phyloP scores from a whole-genome alignment of 1,140 invertebrate species.

The Heliothis subflexa region DNA sequence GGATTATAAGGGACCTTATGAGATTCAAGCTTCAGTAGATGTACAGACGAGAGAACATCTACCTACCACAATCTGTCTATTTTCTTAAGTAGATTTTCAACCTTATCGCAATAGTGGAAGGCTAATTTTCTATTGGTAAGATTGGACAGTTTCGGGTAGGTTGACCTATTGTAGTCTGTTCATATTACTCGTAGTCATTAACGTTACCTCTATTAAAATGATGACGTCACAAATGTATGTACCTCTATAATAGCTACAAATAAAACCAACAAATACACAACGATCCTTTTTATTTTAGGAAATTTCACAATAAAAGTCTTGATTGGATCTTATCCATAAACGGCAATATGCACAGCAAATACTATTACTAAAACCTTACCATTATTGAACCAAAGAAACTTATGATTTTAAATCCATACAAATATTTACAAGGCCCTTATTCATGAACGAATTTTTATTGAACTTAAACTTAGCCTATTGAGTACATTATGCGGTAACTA shows the following conservation, averaged over 20 bases:
- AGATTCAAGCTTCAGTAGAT: slow-evolving; percentile 15
- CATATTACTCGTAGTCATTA: slow-evolving; percentile 4
- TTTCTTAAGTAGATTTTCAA: too few species aligned
- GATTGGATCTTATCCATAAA: slow-evolving; percentile 83
- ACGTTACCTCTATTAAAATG: not conserved
- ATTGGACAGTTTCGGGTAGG: too few species aligned
- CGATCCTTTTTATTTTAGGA: slow-evolving; percentile 80
- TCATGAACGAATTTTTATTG: slow-evolving; percentile 56
- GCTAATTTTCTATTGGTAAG: too few species aligned
- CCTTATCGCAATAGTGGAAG: too few species aligned
- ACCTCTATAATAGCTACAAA: slow-evolving; percentile 42
- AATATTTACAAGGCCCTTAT: slow-evolving; percentile 80
- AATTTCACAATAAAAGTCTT: slow-evolving; percentile 81
- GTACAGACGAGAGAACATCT: too few species aligned
- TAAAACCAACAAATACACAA: slow-evolving; percentile 73
- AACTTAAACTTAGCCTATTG: slow-evolving; percentile 36
- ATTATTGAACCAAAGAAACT: slow-evolving; percentile 38
- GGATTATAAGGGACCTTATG: slow-evolving; percentile 26
- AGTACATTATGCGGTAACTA: slow-evolving; percentile 30
- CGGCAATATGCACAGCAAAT: slow-evolving; percentile 81
- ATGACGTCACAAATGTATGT: not conserved
- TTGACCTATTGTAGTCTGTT: too few species aligned
- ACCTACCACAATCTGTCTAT: too few species aligned
- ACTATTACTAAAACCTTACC: slow-evolving; percentile 53
- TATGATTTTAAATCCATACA: slow-evolving; percentile 54